Percentiles rank a stretch among this genome's conserved stretches.
Conservation (phyloP, 2,888 invertebrate species). For the Chloroclysta siterata region DNA sequence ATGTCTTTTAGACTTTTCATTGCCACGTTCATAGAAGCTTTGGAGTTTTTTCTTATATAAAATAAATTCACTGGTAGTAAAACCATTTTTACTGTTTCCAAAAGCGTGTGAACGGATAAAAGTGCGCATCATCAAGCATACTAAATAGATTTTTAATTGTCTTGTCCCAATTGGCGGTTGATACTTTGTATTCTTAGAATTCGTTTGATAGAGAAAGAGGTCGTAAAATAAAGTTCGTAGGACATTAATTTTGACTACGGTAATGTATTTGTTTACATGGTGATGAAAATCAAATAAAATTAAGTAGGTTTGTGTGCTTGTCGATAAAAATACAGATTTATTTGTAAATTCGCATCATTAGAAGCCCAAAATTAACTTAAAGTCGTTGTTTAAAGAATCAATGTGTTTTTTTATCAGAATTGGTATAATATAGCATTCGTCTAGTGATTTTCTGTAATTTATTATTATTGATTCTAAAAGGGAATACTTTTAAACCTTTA, state of each 20-base stretch:
- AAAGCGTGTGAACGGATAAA: slow-evolving; percentile 64
- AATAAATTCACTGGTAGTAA: slow-evolving; percentile 29
- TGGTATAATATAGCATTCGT: neutral
- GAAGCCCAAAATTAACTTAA: neutral
- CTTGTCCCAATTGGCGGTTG: slow-evolving; percentile 51
- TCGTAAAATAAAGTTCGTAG: slow-evolving; percentile 53
- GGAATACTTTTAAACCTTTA: neutral
- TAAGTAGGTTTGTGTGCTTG: slow-evolving; percentile 9
- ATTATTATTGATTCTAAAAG: neutral
- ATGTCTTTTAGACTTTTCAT: too few species aligned
- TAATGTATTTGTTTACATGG: slow-evolving; percentile 48
- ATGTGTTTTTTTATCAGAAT: slow-evolving; percentile 1
- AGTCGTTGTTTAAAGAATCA: neutral
- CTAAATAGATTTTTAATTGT: slow-evolving; percentile 78
- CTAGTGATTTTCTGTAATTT: neutral
- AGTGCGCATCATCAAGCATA: slow-evolving; percentile 62
- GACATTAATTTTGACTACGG: slow-evolving; percentile 47
- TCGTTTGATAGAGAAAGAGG: slow-evolving; percentile 39
- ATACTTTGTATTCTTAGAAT: slow-evolving; percentile 69
- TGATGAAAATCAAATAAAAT: slow-evolving; percentile 20
- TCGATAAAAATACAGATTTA: slow-evolving; percentile 7
- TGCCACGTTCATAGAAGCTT: too few species aligned
- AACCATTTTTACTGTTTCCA: slow-evolving; percentile 74
- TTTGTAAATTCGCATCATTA: slow-evolving; percentile 1
- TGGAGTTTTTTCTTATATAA: too few species aligned